phyloP scores from a whole-genome alignment of 2,797 vertebrate species.

The Periophthalmus magnuspinnatus region DNA sequence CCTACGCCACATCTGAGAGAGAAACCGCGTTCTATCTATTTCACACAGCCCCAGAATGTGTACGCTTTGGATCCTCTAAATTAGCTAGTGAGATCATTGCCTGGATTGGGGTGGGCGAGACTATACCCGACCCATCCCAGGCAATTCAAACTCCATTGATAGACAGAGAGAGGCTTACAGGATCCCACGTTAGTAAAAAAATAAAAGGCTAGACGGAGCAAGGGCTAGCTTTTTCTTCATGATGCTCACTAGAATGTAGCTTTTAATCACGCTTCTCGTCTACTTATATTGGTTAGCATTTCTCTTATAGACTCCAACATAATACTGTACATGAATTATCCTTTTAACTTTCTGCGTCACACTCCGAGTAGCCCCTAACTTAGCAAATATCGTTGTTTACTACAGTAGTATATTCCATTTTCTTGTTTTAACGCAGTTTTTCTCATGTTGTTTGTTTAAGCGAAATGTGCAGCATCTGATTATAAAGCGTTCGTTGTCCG shows the following conservation, averaged over 20 bases:
- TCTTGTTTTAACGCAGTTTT: too few relatives aligned
- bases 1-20: constrained; percentile 88
- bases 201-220: constrained; percentile 52
- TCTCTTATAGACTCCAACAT: too few relatives aligned
- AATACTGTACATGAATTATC: too few relatives aligned
- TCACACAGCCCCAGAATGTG: constrained; percentile 81
- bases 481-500: too few relatives aligned
- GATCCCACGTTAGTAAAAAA: constrained; percentile 66
- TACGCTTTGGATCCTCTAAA: constrained; percentile 86
- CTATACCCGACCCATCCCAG: constrained; percentile 38
- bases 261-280: too few relatives aligned
- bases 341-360: too few relatives aligned
- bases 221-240: constrained; percentile 73
- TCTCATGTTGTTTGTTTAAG: too few relatives aligned
- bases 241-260: constrained; percentile 42
- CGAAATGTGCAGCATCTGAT: too few relatives aligned
- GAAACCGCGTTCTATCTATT: constrained; percentile 82
- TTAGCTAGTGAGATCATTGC: constrained; percentile 85
- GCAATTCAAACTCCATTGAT: constrained; percentile 77
- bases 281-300: too few relatives aligned
- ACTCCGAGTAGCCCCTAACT: too few relatives aligned
- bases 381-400: too few relatives aligned
- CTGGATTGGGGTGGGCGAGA: constrained; percentile 73
- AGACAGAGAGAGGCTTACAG: constrained; percentile 79
- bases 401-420: too few relatives aligned